phyloP scores from a whole-genome alignment of 2,888 invertebrate species.

The Drosophila austrosaltans region DNA sequence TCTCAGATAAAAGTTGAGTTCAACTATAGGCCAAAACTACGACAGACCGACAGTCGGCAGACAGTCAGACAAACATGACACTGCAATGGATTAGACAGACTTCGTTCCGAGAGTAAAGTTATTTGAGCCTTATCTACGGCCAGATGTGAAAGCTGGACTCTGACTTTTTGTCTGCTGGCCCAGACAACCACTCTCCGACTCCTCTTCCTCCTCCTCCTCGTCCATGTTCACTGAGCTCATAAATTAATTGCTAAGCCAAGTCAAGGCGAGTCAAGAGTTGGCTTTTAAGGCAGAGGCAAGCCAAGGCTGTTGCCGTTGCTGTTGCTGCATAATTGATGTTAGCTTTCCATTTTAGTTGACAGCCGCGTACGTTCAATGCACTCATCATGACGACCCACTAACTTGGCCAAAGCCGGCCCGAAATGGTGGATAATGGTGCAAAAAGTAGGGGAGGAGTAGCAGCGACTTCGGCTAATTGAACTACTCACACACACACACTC shows the following conservation, averaged over 20 bases:
- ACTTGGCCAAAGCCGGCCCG: conserved; percentile 1
- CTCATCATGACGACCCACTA: conserved; percentile 35
- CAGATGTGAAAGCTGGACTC: conserved; percentile 47
- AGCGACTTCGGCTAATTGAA: conserved; percentile 53
- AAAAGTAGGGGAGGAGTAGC: conserved; percentile 14
- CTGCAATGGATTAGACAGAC: conserved; percentile 44
- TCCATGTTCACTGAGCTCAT: conserved; percentile 60
- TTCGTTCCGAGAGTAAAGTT: conserved; percentile 39
- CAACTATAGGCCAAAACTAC: conserved; percentile 38
- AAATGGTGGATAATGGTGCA: conserved; percentile 3
- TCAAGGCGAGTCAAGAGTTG: conserved; percentile 19
- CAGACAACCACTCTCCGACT: not conserved
- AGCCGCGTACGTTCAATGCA: conserved; percentile 62
- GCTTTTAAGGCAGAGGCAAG: conserved; percentile 34
- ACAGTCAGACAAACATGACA: conserved; percentile 17
- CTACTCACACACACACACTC: conserved; percentile 4
- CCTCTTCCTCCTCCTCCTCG: not conserved
- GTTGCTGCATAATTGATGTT: conserved; percentile 71
- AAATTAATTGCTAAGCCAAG: conserved; percentile 63
- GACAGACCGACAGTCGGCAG: not conserved
- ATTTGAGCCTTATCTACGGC: conserved; percentile 57
- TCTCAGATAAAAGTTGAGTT: conserved; percentile 37
- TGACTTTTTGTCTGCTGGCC: not conserved
- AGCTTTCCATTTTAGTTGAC: conserved; percentile 78
- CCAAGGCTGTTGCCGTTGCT: conserved; percentile 29